phyloP scores from a whole-genome alignment of 2,113 vertebrate species.

The Lophius piscatorius region DNA sequence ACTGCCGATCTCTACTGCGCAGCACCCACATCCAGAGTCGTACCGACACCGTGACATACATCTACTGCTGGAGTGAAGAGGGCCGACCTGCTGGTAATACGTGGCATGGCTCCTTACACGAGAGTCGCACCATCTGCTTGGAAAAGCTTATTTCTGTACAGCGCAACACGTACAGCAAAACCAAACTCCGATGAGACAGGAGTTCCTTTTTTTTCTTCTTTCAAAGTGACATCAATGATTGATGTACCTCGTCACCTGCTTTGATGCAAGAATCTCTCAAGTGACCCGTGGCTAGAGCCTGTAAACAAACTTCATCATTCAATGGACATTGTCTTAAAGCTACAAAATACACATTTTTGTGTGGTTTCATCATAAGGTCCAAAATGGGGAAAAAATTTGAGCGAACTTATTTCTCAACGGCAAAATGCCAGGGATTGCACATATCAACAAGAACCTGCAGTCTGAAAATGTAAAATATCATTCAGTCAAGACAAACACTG shows the following conservation, averaged over 20 bases:
- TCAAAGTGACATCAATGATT: slow-evolving; percentile 58
- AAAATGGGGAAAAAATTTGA: slow-evolving; percentile 3
- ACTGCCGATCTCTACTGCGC: slow-evolving; percentile 88
- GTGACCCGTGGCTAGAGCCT: slow-evolving; percentile 54
- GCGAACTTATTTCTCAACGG: slow-evolving; percentile 29
- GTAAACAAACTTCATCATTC: slow-evolving; percentile 39
- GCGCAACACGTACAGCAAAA: slow-evolving; percentile 94
- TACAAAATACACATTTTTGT: slow-evolving; percentile 49
- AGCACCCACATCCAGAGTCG: slow-evolving; percentile 96
- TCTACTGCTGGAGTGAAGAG: slow-evolving; percentile 92
- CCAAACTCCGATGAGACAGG: slow-evolving; percentile 92
- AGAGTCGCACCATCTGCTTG: slow-evolving; percentile 90
- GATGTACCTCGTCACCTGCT: slow-evolving; percentile 42
- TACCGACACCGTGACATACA: slow-evolving; percentile 91
- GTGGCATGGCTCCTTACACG: slow-evolving; percentile 91
- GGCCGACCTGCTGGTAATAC: slow-evolving; percentile 81
- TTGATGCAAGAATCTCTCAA: slow-evolving; percentile 59
- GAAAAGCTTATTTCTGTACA: slow-evolving; percentile 96
- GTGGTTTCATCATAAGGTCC: slow-evolving; percentile 51
- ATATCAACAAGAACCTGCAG: slow-evolving; percentile 64
- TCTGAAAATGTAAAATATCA: slow-evolving; percentile 72
- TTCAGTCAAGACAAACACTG: slow-evolving; percentile 50
- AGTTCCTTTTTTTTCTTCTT: background rate
- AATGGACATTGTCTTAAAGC: slow-evolving; percentile 59
- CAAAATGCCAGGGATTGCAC: slow-evolving; percentile 67